phyloP scores from a whole-genome alignment of 2,113 vertebrate genomes.

The Odocoileus hemionus region DNA sequence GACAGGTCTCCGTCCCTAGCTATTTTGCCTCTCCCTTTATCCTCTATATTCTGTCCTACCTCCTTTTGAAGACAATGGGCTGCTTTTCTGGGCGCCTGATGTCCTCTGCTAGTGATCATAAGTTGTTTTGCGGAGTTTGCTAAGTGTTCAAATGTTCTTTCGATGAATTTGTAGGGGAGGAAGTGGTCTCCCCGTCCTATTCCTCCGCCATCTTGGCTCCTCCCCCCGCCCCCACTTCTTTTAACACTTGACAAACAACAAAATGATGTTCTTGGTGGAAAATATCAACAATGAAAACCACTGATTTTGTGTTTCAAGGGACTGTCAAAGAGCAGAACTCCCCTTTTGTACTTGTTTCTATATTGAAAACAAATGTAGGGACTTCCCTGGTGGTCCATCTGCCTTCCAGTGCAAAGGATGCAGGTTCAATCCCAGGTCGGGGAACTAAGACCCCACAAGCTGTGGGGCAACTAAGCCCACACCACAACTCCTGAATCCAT shows the following conservation, averaged over 20 bases:
- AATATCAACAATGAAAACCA: neutral
- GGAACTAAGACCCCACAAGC: neutral
- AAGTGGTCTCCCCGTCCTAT: no score
- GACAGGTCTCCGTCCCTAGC: no score
- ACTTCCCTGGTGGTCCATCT: neutral
- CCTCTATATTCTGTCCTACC: no score
- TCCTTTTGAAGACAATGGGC: no score
- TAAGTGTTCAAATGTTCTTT: no score
- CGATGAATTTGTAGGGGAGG: no score
- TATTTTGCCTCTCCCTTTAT: no score
- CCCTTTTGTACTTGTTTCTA: neutral
- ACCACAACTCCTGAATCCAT: fast-evolving
- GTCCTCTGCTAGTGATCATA: no score
- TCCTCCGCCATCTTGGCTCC: no score
- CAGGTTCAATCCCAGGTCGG: neutral
- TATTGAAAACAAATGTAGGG: neutral
- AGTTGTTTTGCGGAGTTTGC: no score
- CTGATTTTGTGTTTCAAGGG: neutral
- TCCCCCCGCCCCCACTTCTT: neutral
- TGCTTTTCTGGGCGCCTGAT: no score
- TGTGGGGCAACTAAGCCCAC: neutral
- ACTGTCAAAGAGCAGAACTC: neutral
- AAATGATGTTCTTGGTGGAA: neutral
- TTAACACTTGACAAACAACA: neutral
- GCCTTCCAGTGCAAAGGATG: neutral